phyloP scores from a whole-genome alignment of 2,797 vertebrate species.

The Anolis apletophallus region DNA sequence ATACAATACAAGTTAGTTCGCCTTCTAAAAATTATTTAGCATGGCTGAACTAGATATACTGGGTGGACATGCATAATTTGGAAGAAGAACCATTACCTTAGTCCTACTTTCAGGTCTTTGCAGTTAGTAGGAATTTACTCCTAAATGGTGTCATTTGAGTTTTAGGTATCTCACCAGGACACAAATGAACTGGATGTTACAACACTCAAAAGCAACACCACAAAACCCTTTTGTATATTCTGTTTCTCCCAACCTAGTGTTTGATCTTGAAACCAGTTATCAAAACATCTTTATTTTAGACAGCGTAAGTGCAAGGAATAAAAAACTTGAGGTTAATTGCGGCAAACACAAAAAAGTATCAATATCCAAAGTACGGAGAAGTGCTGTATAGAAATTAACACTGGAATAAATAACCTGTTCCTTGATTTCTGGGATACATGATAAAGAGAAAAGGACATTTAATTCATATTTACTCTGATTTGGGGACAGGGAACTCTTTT shows the following conservation, averaged over 20 bases:
- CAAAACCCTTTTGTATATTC: background rate
- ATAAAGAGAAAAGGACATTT: slow-evolving; percentile 18
- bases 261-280: slow-evolving; percentile 11
- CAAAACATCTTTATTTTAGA: slow-evolving; percentile 24
- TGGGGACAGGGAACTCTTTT: slow-evolving; percentile 25
- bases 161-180: background rate
- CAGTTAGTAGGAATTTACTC: background rate
- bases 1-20: background rate
- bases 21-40: background rate
- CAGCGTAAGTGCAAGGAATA: slow-evolving; percentile 6
- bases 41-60: background rate
- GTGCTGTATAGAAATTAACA: background rate
- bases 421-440: background rate
- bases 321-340: slow-evolving; percentile 20
- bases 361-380: background rate
- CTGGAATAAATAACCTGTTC: background rate
- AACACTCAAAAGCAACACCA: background rate
- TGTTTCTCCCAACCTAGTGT: background rate
- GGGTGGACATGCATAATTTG: background rate
- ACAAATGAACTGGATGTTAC: background rate
- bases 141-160: slow-evolving; percentile 2
- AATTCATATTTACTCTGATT: background rate
- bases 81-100: background rate
- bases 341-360: slow-evolving; percentile 3
- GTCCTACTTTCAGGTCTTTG: background rate